These are phyloP conservation scores for Drosophila baimaii DNA, from an alignment of 1,140 invertebrate genomes.

Conservation along the genomic window DNA sequence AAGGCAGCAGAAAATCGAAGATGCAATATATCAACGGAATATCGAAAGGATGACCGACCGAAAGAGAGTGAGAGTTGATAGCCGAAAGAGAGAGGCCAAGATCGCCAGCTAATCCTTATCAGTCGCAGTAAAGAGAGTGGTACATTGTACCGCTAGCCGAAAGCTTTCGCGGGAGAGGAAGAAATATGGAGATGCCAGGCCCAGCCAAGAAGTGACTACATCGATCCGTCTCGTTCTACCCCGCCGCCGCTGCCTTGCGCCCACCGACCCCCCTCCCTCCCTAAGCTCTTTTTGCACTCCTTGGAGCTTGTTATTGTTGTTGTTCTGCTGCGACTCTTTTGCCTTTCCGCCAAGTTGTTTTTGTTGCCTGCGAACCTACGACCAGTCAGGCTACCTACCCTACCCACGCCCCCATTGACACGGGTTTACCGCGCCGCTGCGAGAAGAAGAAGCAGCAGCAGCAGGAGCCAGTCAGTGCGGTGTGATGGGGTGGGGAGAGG, in stretches of 20 bases:
- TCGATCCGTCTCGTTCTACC: slow-evolving; percentile 34
- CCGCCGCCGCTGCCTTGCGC: not conserved
- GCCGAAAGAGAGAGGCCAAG: not conserved
- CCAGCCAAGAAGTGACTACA: slow-evolving; percentile 40
- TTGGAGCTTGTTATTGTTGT: slow-evolving; percentile 22
- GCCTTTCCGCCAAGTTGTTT: slow-evolving; percentile 66
- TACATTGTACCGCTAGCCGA: slow-evolving; percentile 25
- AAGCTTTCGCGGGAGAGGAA: not conserved
- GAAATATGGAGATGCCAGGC: slow-evolving; percentile 9
- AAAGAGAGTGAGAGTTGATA: not conserved
- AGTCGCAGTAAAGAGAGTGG: slow-evolving; percentile 1
- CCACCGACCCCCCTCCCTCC: not conserved
- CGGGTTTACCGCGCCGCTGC: slow-evolving; percentile 44
- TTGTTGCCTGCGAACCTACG: slow-evolving; percentile 76
- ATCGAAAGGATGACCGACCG: slow-evolving; percentile 17
- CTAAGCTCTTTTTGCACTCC: slow-evolving; percentile 13
- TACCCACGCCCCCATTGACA: slow-evolving; percentile 30
- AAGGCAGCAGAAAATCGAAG: slow-evolving; percentile 19
- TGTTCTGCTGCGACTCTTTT: slow-evolving; percentile 63
- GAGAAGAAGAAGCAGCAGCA: slow-evolving; percentile 25
- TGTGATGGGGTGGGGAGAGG: not conserved
- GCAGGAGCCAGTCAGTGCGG: slow-evolving; percentile 11
- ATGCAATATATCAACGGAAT: slow-evolving; percentile 12
- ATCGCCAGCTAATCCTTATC: slow-evolving; percentile 38
- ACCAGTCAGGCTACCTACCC: slow-evolving; percentile 61